Evolutionary conservation across 2,797 vertebrate species (phyloP), one percentile per base, ranked within the genome.

Genomic region (Anabas testudineus): DNA sequence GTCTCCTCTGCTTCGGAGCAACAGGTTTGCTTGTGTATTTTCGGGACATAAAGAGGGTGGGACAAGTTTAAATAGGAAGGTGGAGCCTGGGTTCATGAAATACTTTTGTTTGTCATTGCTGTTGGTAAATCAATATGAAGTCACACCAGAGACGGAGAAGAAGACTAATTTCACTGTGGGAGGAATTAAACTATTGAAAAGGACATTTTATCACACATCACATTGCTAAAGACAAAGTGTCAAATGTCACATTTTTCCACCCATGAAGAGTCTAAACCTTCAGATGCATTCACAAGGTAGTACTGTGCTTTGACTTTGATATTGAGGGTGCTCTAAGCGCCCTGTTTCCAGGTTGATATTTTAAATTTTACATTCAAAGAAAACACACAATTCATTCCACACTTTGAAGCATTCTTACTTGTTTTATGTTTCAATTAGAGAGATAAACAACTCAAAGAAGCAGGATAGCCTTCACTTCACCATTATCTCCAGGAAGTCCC

Each of bases 21-120:
- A 77, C 84, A 88, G 86, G 84, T 87, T 87, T 30, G 37, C 37
- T 48, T 67, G 73, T 68, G 82, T 90, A 87, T 91, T 91, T 84
- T 78, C n/a, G 63, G 80, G 88, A 89, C 66, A 59, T 69, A 71
- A 66, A 71, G 55, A 74, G 71, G 83, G 84, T 1, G 67, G 87
- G 67, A 56, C 37, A 42, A 68, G 34, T 51, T 77, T 21, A 49
- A 69, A 71, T 45, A 8, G 8, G 76, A 66, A 56, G 86, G 87
- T 43, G 84, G 86, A 61, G 55, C 51, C 48, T 18, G 54, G 39
- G 48, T 63, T 58, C 70, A 72, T 81, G 19, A 53, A 54, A 49
- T 63, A 56, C 39, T 78, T 12, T 13, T 10, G n/a, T 67, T 63
- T n/a, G 19, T 70, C 53, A 57, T 46, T 41, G 71, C 64, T 80